Evolutionary conservation across 2,888 invertebrate species (phyloP).

Genomic region (Drosophila leonis): DNA sequence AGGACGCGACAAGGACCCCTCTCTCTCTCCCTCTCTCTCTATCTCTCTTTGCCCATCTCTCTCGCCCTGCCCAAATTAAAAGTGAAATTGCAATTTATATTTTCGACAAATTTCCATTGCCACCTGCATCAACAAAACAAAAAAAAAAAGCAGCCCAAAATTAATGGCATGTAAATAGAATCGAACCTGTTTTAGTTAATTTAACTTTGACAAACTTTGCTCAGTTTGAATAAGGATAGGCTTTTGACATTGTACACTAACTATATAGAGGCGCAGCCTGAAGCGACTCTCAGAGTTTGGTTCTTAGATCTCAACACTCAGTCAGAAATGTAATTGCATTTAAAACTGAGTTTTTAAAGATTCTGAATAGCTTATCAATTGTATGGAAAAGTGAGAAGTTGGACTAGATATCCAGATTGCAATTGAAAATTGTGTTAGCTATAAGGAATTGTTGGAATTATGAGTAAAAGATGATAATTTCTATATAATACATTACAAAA

Average conservation of each 20-base stretch:
- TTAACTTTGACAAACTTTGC: not conserved
- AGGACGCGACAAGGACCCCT: constrained; percentile 49
- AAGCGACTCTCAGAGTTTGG: not conserved
- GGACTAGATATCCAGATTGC: no score
- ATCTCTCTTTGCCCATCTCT: not conserved
- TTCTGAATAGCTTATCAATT: no score
- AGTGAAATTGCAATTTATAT: constrained; percentile 79
- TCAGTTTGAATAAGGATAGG: not conserved
- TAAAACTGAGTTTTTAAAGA: no score
- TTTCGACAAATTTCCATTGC: constrained; percentile 76
- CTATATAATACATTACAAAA: no score
- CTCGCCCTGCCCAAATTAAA: constrained; percentile 59
- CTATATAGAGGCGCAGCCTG: not conserved
- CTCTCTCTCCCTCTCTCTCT: not conserved
- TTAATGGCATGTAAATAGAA: constrained; percentile 24
- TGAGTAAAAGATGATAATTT: no score
- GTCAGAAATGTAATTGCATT: no score
- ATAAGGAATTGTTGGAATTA: no score
- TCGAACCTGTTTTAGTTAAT: constrained; percentile 1
- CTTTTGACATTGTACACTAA: no score
- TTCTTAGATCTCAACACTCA: no score
- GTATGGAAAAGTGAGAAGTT: no score
- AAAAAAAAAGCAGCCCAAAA: not conserved
- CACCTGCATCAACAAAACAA: constrained; percentile 49
- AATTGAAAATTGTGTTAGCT: no score